Base-by-base conservation (phyloP, 2,113 vertebrate genomes). In the Geococcyx californianus region DNA sequence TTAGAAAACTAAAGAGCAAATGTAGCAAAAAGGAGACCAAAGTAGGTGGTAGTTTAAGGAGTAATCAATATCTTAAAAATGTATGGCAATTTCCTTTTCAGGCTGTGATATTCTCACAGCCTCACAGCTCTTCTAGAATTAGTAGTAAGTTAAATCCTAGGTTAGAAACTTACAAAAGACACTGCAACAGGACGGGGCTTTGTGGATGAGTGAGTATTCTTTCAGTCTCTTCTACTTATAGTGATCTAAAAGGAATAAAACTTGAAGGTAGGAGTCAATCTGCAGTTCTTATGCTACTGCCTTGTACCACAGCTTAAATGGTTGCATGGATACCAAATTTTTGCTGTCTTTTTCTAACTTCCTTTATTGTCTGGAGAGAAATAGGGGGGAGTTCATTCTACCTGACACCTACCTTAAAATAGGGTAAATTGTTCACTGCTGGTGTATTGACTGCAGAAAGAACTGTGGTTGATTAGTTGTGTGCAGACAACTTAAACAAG, bases 1-100 rank as follows among this genome's bases (percentile, higher is more conserved):
- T 85, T 93, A 63, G 63, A 87, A 94, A 95, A 83, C 58, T 66
- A 94, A 91, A 95, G 68, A 93, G 34, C 82, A 94, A 85, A 42
- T 54, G 38, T 45, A 93, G 89, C 62, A 95, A 95, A 94, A 87
- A 89, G 40, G 29, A 83, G 54, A 68, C 34, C 44, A 81, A 81
- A 81, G 68, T 40, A 68, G 54, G 40, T 75, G 47, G 49, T 54
- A 72, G 73, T 81, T 81, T 89, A 90, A 70, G 73, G 52, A 10
- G 7, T 84, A 92, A 84, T 94, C 56, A 70, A 74, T 93, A 68
- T 33, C 72, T 74, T 90, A n/a, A 87, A 92, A 94, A 87, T 45
- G 25, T 34, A 74, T 38, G 13, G 67, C 19, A 83, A 70, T 80
- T 93, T 93, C 38, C 42, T 9, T 54, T 73, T 77, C 63, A 83